Conservation (phyloP, 2,888 invertebrate genomes). For the Papilio gigon region DNA sequence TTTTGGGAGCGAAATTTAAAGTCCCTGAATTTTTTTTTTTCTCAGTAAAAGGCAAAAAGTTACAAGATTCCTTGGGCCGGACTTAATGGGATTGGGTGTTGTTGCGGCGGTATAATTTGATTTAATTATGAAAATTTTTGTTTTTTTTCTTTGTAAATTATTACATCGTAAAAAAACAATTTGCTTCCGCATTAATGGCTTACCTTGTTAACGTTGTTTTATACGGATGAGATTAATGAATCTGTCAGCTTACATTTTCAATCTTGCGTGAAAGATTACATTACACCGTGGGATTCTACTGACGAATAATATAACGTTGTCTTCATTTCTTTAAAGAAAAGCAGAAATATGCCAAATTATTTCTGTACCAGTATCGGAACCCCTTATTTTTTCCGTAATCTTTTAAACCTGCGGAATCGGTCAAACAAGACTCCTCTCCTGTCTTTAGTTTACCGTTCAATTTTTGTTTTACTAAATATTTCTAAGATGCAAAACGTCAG, state of each 20-base stretch:
- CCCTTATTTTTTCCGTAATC: no score
- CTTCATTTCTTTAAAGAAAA: not conserved
- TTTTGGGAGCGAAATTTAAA: constrained; percentile 73
- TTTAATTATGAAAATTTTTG: constrained; percentile 70
- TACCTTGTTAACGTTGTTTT: constrained; percentile 39
- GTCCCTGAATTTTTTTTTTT: constrained; percentile 74
- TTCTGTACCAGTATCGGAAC: not conserved
- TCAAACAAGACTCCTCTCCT: not conserved
- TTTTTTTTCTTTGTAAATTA: constrained; percentile 41
- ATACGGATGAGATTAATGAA: constrained; percentile 23
- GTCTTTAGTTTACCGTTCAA: not conserved
- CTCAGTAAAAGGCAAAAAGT: constrained; percentile 72
- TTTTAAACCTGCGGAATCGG: not conserved
- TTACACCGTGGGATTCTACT: not conserved
- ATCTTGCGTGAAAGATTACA: not conserved
- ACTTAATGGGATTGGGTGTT: constrained; percentile 74
- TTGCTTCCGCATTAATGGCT: constrained; percentile 33
- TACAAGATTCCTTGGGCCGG: constrained; percentile 71
- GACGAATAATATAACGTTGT: not conserved
- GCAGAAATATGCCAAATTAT: not conserved
- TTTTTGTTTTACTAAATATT: not conserved
- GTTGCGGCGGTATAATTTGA: constrained; percentile 65
- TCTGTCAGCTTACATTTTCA: constrained; percentile 27
- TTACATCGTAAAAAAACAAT: constrained; percentile 41
- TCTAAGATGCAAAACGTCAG: constrained; percentile 6